Evolutionary conservation across 2,113 vertebrate species (phyloP), one percentile per base, ranked within the genome.

Genomic region (Anoplopoma fimbria): DNA sequence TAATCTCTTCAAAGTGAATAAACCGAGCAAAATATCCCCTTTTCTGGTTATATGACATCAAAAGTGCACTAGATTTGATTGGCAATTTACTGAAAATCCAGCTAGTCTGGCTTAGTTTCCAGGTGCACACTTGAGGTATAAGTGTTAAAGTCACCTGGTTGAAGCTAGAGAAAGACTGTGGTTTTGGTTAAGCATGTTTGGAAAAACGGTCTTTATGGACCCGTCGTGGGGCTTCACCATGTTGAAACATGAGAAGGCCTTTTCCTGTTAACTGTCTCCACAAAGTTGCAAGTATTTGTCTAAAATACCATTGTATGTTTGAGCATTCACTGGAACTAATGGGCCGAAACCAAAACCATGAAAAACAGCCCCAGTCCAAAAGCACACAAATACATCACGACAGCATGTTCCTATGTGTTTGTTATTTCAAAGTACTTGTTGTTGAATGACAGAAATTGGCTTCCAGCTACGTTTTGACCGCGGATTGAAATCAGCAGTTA

Each of bases 1-100:
- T 80, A 57, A 84, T 78, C 62, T 72, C 74, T 80, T 68, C 81
- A 88, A 75, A 69, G 45, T 21, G 27, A 77, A 45, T n/a, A 45
- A 71, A 36, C 31, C 6, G 14, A 62, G 31, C 33, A 38, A 45
- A 55, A 75, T 21, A 38, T 7, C 49, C 51, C 40, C 21, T 13
- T 49, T 70, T 63, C 47, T 19, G 1, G 4, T 40, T 71, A 3
- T 3, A 34, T 57, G 12, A 10, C 69, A 71, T 63, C 9, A 78
- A 57, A 40, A 60, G 51, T 2, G n/a, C n/a, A n/a, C n/a, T n/a
- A n/a, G n/a, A n/a, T n/a, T n/a, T n/a, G n/a, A n/a, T n/a, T n/a
- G n/a, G n/a, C n/a, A n/a, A n/a, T n/a, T n/a, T n/a, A 34, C 5
- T 14, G 25, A 0, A 6, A 6, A 10, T 65, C 14, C 2, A 4